phyloP scores from a whole-genome alignment of 2,888 invertebrate species.

The Andrena bucephala region DNA sequence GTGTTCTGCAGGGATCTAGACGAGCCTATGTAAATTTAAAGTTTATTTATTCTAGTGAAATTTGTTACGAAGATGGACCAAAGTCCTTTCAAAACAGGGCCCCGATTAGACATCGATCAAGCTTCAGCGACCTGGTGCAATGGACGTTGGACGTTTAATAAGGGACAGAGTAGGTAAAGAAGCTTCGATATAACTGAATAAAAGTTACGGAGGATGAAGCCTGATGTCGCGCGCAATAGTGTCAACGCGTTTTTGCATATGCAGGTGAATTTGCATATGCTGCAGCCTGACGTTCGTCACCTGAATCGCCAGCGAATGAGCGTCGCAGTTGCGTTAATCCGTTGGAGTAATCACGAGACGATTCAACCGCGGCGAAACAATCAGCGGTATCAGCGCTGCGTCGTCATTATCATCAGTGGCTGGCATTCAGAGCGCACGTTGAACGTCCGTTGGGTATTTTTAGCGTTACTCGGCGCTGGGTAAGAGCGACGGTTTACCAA shows the following conservation, averaged over 20 bases:
- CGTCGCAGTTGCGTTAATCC: constrained; percentile 41
- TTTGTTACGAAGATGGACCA: too few relatives aligned
- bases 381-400: constrained; percentile 51
- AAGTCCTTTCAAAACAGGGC: too few relatives aligned
- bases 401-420: constrained; percentile 60
- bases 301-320: constrained; percentile 34
- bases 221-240: too few relatives aligned
- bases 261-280: constrained; percentile 8
- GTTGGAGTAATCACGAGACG: constrained; percentile 44
- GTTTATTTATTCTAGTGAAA: too few relatives aligned
- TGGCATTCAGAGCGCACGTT: constrained; percentile 9
- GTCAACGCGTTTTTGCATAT: too few relatives aligned
- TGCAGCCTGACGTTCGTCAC: background rate
- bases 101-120: too few relatives aligned
- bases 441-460: constrained; percentile 15
- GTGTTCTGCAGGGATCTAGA: background rate
- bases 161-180: too few relatives aligned
- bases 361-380: constrained; percentile 50
- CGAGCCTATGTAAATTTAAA: too few relatives aligned
- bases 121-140: too few relatives aligned
- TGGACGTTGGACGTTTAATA: too few relatives aligned
- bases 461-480: constrained; percentile 1
- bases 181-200: too few relatives aligned
- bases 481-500: constrained; percentile 1
- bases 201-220: too few relatives aligned